Conservation (phyloP, 2,888 invertebrate species). For the Hemistola chrysoprasaria region DNA sequence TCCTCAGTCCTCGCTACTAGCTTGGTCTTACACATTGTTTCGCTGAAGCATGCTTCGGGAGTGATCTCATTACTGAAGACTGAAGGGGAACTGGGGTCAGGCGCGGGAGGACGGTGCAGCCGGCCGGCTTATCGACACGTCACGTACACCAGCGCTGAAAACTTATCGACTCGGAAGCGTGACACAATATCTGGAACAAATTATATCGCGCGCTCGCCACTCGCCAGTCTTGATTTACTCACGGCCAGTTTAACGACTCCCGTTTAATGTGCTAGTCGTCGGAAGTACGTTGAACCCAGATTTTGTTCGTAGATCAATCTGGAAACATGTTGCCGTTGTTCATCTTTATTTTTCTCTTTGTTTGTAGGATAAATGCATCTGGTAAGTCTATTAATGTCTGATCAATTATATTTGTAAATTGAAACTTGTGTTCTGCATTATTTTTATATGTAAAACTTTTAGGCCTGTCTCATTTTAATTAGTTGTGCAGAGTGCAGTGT, state of each 20-base stretch:
- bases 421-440: too few species aligned
- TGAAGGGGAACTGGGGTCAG: conserved; percentile 27
- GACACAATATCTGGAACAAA: conserved; percentile 52
- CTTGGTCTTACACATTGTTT: conserved; percentile 1
- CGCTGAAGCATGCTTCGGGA: conserved; percentile 8
- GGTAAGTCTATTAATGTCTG: too few species aligned
- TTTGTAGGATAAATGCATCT: conserved; percentile 7
- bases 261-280: conserved; percentile 41
- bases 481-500: too few species aligned
- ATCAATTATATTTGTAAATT: too few species aligned
- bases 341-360: conserved; percentile 35
- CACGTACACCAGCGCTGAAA: conserved; percentile 24
- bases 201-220: conserved; percentile 37
- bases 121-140: conserved; percentile 20
- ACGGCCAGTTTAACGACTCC: conserved; percentile 46
- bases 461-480: too few species aligned
- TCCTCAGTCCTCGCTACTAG: not conserved
- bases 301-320: conserved; percentile 39
- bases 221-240: conserved; percentile 43
- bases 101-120: conserved; percentile 18
- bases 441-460: too few species aligned
- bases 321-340: conserved; percentile 42
- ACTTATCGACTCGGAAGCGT: conserved; percentile 64
- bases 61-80: conserved; percentile 33
- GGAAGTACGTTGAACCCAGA: conserved; percentile 50